These are phyloP conservation scores for Orussus abietinus DNA, from an alignment of 1,140 invertebrate species.

Conservation along the genomic window DNA sequence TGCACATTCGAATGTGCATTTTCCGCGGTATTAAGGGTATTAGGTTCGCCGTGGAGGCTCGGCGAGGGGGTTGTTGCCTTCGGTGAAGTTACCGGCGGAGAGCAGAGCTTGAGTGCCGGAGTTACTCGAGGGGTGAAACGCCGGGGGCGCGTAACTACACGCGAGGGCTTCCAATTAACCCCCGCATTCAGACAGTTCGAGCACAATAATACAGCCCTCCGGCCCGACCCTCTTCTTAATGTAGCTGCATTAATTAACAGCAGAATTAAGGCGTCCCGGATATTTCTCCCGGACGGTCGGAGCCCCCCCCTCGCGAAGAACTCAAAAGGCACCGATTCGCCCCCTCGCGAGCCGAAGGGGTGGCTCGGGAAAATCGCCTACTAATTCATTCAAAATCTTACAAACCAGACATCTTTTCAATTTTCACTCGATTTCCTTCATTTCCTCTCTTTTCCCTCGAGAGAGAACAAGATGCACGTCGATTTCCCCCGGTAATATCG, in stretches of 20 bases:
- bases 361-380: no score
- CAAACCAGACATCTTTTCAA: no score
- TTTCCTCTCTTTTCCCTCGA: no score
- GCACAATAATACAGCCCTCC: constrained; percentile 28
- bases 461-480: no score
- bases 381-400: no score
- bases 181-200: constrained; percentile 24
- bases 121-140: constrained; percentile 18
- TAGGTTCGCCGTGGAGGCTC: constrained; percentile 12
- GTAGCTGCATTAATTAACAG: constrained; percentile 34
- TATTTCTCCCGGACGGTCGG: no score
- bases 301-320: no score
- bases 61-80: background rate
- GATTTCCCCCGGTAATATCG: no score
- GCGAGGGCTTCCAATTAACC: constrained; percentile 34
- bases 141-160: constrained; percentile 23
- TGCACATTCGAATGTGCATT: constrained; percentile 20
- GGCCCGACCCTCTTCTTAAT: constrained; percentile 25
- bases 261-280: constrained; percentile 22
- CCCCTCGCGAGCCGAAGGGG: no score
- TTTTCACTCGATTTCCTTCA: no score
- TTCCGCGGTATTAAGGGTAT: constrained; percentile 25
- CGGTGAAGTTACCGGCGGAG: constrained; percentile 4
- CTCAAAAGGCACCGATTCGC: no score
- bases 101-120: no score